Evolutionary conservation across 2,888 invertebrate genomes (phyloP).

Genomic region (Meandrusa payeni): DNA sequence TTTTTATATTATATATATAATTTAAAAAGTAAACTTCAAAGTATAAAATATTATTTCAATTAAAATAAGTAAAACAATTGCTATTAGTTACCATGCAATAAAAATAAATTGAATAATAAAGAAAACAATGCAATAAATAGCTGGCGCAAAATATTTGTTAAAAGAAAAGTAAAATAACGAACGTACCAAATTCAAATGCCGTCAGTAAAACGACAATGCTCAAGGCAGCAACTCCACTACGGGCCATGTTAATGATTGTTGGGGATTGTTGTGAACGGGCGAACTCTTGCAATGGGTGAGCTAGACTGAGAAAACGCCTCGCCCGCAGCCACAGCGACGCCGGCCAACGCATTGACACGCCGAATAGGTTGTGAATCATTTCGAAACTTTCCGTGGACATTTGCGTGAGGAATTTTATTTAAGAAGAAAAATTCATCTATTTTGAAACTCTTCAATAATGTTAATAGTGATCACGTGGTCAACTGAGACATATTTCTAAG

Average conservation of each 20-base stretch:
- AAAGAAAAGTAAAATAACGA: constrained; percentile 24
- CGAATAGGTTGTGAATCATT: constrained; percentile 39
- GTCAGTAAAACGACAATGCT: constrained; percentile 60
- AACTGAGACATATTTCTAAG: too few relatives aligned
- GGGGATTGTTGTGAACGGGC: constrained; percentile 38
- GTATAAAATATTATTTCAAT: neutral
- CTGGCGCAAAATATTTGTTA: neutral
- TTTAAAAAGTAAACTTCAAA: neutral
- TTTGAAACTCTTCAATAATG: too few relatives aligned
- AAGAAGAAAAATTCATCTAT: too few relatives aligned
- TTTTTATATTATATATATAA: neutral
- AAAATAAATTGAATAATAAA: too few relatives aligned
- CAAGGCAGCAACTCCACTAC: constrained; percentile 48
- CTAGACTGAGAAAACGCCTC: constrained; percentile 50
- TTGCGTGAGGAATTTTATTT: neutral
- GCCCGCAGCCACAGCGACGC: constrained; percentile 58
- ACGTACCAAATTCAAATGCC: constrained; percentile 64
- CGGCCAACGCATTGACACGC: constrained; percentile 58
- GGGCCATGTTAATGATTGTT: constrained; percentile 50
- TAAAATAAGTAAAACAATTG: too few relatives aligned
- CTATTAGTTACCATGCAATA: neutral
- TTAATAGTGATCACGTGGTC: too few relatives aligned
- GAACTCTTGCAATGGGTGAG: constrained; percentile 43
- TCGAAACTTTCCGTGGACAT: constrained; percentile 8
- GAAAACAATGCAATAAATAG: too few relatives aligned